phyloP scores from a whole-genome alignment of 2,797 vertebrate species.

The Synaphobranchus kaupii region DNA sequence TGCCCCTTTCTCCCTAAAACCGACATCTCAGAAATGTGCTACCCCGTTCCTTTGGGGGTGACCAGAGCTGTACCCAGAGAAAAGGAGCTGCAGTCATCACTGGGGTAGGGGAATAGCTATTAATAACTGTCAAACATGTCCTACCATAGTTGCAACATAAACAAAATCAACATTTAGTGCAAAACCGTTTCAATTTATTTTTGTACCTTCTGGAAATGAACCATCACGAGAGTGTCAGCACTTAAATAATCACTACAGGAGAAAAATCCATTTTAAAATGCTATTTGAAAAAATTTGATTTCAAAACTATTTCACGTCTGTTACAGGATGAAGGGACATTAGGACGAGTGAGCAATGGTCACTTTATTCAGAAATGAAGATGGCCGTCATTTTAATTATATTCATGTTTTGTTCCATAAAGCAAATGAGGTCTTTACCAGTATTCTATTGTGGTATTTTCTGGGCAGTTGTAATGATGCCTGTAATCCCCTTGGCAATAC shows the following conservation, averaged over 20 bases:
- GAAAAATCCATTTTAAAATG: background rate
- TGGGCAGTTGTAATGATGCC: background rate
- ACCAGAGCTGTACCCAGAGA: background rate
- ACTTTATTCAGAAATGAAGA: background rate
- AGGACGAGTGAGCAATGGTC: background rate
- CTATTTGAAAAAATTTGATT: background rate
- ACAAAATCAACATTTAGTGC: conserved; percentile 55
- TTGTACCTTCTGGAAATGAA: conserved; percentile 42
- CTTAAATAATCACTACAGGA: background rate
- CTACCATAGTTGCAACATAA: conserved; percentile 65
- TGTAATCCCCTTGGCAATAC: background rate
- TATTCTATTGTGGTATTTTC: background rate
- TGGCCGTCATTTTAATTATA: background rate
- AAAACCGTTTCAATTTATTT: conserved; percentile 48
- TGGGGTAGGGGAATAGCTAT: conserved; percentile 59
- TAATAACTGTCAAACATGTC: conserved; percentile 68
- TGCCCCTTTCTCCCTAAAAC: conserved; percentile 43
- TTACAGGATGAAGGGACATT: background rate
- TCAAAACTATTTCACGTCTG: background rate
- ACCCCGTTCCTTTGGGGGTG: conserved; percentile 54
- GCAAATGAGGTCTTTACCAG: background rate
- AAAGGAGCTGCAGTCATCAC: conserved; percentile 45
- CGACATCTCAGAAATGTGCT: conserved; percentile 57
- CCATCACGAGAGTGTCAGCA: conserved; percentile 2
- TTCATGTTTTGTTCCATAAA: background rate